Base-by-base conservation (phyloP, 2,888 invertebrate genomes). In the Eupithecia exiguata region DNA sequence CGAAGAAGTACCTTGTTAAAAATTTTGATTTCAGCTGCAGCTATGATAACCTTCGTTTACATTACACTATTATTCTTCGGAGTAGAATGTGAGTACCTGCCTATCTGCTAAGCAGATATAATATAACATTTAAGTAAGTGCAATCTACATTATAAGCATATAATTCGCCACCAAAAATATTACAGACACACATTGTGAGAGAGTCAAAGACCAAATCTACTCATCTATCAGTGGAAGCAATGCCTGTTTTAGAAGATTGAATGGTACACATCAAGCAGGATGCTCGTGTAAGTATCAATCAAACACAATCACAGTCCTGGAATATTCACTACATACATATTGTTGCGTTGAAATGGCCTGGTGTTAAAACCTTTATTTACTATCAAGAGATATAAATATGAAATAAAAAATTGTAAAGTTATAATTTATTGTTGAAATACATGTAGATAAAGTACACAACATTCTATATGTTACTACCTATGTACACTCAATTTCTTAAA, bases 221-320 rank as follows among this genome's bases (percentile, higher is more conserved):
- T 95, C 96, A 81, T 91, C 95, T 16, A 96, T 98, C 71, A 94
- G 95, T 81, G 97, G 96, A 67, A 95, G 96, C 66, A 95, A 96
- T 73, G 96, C 97, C 70, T 99, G 99, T 93, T 98, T 98, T 87
- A 95, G 98, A 78, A 95, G 98, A 77, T 93, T 99, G 78, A 99
- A 99, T 95, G 98, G 97, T 74, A 99, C 99, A 16, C 98, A 99
- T 93, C 98, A 99, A 92, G 97, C 97, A 81, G 99, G 99, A 76
- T 99, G 99, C 91, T 96, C 98, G 70, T 98, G 99, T 99, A 95
- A 96, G 97, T 95, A 74, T 53, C 25, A 53, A 12, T 35, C 43
- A 21, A 16, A 46, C 43, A 46, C 3, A 25, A 18, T 18, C 16
- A 25, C 62, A 30, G 10, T 58, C n/a, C 5, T 46, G 1, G 43